Percentiles rank a stretch among this genome's conserved stretches.
Conservation (phyloP, 1,140 invertebrate genomes). For the Eriosoma lanigerum region DNA sequence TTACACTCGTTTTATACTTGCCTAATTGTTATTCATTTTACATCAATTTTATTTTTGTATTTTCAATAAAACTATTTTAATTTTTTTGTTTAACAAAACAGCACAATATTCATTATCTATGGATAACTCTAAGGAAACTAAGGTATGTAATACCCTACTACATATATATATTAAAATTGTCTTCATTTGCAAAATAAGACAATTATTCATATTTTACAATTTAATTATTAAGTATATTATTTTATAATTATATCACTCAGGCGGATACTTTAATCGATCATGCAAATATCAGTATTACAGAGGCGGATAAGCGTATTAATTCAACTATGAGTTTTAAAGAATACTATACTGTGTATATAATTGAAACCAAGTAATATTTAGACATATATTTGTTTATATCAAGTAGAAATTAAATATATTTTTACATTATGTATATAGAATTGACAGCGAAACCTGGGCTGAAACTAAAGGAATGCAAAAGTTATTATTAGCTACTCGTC, state of each 20-base stretch:
- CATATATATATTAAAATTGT: background rate
- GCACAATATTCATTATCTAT: background rate
- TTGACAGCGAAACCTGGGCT: slow-evolving; percentile 29
- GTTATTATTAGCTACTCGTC: slow-evolving; percentile 73
- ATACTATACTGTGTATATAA: slow-evolving; percentile 80
- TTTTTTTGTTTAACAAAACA: background rate
- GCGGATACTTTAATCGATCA: slow-evolving; percentile 75
- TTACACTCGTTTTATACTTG: too few relatives aligned
- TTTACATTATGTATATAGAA: slow-evolving; percentile 9
- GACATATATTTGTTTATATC: background rate
- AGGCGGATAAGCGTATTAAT: slow-evolving; percentile 80
- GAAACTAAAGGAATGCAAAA: slow-evolving; percentile 57
- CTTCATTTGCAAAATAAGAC: background rate
- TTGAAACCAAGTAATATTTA: slow-evolving; percentile 72
- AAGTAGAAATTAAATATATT: background rate
- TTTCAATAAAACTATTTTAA: background rate
- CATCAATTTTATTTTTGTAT: too few relatives aligned
- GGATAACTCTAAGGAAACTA: slow-evolving; percentile 1
- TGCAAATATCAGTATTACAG: slow-evolving; percentile 78
- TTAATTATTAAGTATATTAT: background rate
- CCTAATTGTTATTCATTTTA: too few relatives aligned
- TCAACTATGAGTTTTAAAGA: slow-evolving; percentile 78
- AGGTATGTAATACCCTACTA: background rate
- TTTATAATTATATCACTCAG: background rate
- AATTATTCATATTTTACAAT: background rate